Evolutionary conservation across 2,113 vertebrate genomes (phyloP), one percentile per base, ranked within the genome.

Genomic region (Ondatra zibethicus): DNA sequence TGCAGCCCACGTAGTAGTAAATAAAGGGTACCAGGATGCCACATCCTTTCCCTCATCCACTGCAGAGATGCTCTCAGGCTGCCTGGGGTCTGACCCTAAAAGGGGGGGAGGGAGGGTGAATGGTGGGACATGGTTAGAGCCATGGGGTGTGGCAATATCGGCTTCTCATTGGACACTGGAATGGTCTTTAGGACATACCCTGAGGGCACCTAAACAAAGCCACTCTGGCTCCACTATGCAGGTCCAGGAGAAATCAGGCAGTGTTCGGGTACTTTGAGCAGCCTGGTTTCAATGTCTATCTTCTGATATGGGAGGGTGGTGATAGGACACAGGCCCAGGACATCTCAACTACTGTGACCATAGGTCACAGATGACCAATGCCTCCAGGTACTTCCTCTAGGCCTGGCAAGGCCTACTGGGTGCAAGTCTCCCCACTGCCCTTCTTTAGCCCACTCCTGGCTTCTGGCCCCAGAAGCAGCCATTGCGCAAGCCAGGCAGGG

Each of bases 21-120:
- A 27, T 42, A 13, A 47, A 36, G 47, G 66, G 25, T 55, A 33
- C 8, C 16, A 33, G 6, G 50, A n/a, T 4, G 14, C 9, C 55
- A 1, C 0, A 4, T 10, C 8, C 27, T 13, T 72, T 11, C 4
- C 17, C 4, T 10, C 19, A 52, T 6, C 10, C 39, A 27, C 45
- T 39, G 52, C 42, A 72, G 17, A 94, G 63, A 39, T 65, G 73
- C 63, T 25, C n/a, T 23, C n/a, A 52, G 45, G 36, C 13, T 92
- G 76, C 66, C 42, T n/a, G 92, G 13, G 5, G 2, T 58, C 81
- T 82, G 61, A 36, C 29, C 19, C 73, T 72, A 39, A 39, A 27
- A 65, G 29, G n/a, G 19, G 47, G 45, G 14, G 39, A 45, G 33
- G 10, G 25, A 45, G 11, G 4, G 11, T 27, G n/a, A 10, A 21